These are phyloP conservation scores for Hestina assimilis DNA, from an alignment of 1,140 invertebrate species.

Conservation along the genomic window DNA sequence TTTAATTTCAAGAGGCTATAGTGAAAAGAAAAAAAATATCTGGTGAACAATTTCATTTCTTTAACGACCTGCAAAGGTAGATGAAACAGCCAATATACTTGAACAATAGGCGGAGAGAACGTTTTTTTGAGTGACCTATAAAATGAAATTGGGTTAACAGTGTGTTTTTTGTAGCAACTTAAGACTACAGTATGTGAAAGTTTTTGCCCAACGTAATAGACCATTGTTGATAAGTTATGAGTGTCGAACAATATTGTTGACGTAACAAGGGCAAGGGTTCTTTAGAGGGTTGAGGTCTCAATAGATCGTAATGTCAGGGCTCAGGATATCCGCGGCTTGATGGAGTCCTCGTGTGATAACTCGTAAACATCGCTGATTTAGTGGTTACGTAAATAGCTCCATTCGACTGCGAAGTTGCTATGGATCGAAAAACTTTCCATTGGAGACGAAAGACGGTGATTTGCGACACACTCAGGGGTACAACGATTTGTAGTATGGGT, in stretches of 20 bases:
- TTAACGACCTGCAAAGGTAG: conserved; percentile 36
- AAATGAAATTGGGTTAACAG: conserved; percentile 53
- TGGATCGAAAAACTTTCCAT: conserved; percentile 31
- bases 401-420: conserved; percentile 24
- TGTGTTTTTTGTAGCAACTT: conserved; percentile 42
- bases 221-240: conserved; percentile 61
- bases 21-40: conserved; percentile 23
- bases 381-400: conserved; percentile 25
- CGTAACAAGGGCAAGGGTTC: conserved; percentile 29
- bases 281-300: conserved; percentile 37
- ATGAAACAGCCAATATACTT: conserved; percentile 31
- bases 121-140: conserved; percentile 42
- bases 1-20: conserved; percentile 28
- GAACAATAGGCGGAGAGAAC: conserved; percentile 30
- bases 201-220: conserved; percentile 40
- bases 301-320: conserved; percentile 37
- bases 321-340: conserved; percentile 41
- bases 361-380: conserved; percentile 39
- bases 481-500: conserved; percentile 21
- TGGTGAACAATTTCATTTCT: conserved; percentile 31
- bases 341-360: conserved; percentile 37
- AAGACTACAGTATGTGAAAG: conserved; percentile 28
- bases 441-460: conserved; percentile 30
- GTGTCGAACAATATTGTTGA: conserved; percentile 29
- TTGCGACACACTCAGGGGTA: conserved; percentile 22